Conservation (phyloP, 2,113 vertebrate species). For the Ptilorrhoa leucosticta region DNA sequence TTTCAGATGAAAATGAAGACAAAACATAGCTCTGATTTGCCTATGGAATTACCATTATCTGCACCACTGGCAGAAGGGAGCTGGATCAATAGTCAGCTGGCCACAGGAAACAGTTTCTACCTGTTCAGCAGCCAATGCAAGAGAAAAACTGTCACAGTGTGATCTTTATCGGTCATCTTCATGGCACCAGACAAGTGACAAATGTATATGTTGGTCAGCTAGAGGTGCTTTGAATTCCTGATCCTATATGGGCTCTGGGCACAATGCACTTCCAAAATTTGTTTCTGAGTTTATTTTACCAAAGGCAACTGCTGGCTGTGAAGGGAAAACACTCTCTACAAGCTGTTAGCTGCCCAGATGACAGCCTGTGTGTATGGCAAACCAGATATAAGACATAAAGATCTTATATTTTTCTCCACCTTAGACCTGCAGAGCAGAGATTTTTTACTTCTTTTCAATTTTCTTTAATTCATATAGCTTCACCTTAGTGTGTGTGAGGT, state of each 20-base stretch:
- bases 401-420: not conserved
- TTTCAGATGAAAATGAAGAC: slow-evolving; percentile 78
- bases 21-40: slow-evolving; percentile 74
- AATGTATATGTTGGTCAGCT: slow-evolving; percentile 64
- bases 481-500: not conserved
- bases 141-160: slow-evolving; percentile 83
- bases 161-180: slow-evolving; percentile 84
- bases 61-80: slow-evolving; percentile 68
- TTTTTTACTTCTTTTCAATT: not conserved
- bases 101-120: slow-evolving; percentile 72
- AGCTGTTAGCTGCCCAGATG: not conserved
- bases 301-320: not conserved
- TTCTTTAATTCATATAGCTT: not conserved
- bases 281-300: slow-evolving; percentile 10
- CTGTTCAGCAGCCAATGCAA: slow-evolving; percentile 76
- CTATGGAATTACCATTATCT: slow-evolving; percentile 75
- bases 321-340: not conserved
- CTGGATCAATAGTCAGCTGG: slow-evolving; percentile 78
- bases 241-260: slow-evolving; percentile 10
- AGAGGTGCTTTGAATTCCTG: slow-evolving; percentile 53
- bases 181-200: slow-evolving; percentile 76
- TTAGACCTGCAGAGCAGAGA: not conserved
- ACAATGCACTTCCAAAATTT: slow-evolving; percentile 54
- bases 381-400: not conserved
- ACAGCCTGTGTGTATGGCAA: not conserved